phyloP scores from a whole-genome alignment of 2,797 vertebrate species.

The Hydrocynus forskahlii region DNA sequence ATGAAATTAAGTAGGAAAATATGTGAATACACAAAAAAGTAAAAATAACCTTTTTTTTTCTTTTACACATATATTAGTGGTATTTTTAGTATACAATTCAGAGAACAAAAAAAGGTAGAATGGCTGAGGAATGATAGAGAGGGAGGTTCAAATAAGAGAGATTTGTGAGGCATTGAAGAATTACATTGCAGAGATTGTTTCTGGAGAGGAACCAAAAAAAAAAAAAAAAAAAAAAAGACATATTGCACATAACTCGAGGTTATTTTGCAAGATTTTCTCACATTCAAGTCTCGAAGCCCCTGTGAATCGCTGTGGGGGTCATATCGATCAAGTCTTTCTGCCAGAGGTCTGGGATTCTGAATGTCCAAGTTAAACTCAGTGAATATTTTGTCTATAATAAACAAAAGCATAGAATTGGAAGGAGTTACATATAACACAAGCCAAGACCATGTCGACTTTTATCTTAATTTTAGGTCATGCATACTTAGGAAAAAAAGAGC shows the following conservation, averaged over 20 bases:
- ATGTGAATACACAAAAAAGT: conserved; percentile 99
- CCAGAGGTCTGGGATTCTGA: conserved; percentile 34
- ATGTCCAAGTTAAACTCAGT: conserved; percentile 57
- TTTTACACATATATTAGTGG: conserved; percentile 82
- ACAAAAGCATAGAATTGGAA: conserved; percentile 76
- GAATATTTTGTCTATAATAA: conserved; percentile 90
- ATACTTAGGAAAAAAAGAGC: conserved; percentile 92
- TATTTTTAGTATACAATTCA: conserved; percentile 95
- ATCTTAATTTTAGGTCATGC: conserved; percentile 83
- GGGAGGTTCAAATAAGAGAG: conserved; percentile 67
- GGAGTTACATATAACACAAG: conserved; percentile 71
- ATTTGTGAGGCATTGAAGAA: conserved; percentile 91
- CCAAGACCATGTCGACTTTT: conserved; percentile 37
- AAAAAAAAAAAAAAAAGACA: conserved; percentile 47
- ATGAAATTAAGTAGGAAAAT: conserved; percentile 99
- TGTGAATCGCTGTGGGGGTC: conserved; percentile 89
- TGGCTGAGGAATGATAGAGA: conserved; percentile 37
- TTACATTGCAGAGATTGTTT: conserved; percentile 94
- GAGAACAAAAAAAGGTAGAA: conserved; percentile 82
- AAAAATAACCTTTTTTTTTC: conserved; percentile 99
- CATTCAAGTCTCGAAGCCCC: conserved; percentile 99
- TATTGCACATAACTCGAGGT: conserved; percentile 99
- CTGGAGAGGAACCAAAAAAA: conserved; percentile 88
- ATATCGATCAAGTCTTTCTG: conserved; percentile 91
- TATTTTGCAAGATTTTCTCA: conserved; percentile 99